Evolutionary conservation across 1,140 invertebrate species (phyloP).

Genomic region (Patella vulgata): DNA sequence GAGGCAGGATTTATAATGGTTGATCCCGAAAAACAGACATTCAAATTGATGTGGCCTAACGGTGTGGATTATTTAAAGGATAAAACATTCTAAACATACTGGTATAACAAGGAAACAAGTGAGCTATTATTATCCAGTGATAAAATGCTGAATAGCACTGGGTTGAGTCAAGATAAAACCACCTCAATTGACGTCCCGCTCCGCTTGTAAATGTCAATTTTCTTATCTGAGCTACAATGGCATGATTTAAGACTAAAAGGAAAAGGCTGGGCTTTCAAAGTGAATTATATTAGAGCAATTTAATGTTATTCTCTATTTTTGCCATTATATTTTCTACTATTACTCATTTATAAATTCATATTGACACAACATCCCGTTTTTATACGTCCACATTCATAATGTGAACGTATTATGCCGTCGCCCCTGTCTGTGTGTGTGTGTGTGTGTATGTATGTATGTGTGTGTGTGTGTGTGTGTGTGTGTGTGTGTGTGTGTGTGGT

Average conservation of each 20-base stretch:
- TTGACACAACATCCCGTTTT: neutral
- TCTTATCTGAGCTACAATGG: neutral
- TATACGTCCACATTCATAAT: no score
- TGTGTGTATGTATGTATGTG: conserved; percentile 8
- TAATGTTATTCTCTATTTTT: neutral
- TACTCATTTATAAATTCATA: neutral
- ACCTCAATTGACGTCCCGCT: neutral
- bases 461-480: conserved; percentile 5
- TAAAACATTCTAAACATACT: no score
- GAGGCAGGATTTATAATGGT: no score
- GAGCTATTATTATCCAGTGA: neutral
- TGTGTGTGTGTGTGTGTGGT: no score
- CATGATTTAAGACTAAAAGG: neutral
- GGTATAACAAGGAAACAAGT: no score
- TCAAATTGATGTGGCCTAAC: no score
- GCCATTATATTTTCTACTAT: neutral
- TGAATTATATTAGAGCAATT: neutral
- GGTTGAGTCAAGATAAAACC: neutral
- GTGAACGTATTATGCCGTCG: no score
- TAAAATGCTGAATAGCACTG: neutral
- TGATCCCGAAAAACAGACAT: no score
- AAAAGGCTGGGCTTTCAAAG: neutral
- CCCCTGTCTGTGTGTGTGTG: no score
- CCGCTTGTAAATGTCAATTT: neutral
- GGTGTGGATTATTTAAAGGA: no score